Base-by-base conservation (phyloP, 2,888 invertebrate species). In the Scaeva pyrastri region DNA sequence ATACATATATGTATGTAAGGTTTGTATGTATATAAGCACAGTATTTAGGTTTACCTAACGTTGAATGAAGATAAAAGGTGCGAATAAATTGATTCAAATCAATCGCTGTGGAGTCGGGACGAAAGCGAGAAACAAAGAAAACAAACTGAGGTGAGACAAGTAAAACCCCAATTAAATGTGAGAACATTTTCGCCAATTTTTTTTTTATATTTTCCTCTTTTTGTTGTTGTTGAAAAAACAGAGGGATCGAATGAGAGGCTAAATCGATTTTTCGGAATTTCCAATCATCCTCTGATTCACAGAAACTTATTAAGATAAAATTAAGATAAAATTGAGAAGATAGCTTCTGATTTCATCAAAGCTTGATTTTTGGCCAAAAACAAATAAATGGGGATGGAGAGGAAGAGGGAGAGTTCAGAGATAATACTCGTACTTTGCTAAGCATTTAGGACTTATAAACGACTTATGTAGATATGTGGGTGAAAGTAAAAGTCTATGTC, bases 31-130 rank as follows among this genome's bases (percentile, higher is more conserved):
- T n/a, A n/a, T n/a, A n/a, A n/a, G n/a, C n/a, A n/a, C 1, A 39
- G 11, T 50, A 64, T 58, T 19, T 26, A 71, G 23, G 52, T 50
- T 58, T 56, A 81, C 73, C 72, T 70, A 64, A 80, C 72, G 60
- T 50, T 80, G 52, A 45, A 45, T 68, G 14, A 2, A 72, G 66
- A 80, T 85, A 86, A 81, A 77, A 86, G 74, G 82, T 86, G n/a
- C n/a, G 82, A 86, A 86, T 86, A 82, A 82, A 74, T 82, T 82
- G 82, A 80, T 85, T 80, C 75, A 76, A 80, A 80, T 80, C 80
- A 76, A 72, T 76, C 21, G 66, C 75, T 55, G 60, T n/a, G n/a
- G n/a, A n/a, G n/a, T n/a, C 72, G 76, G 60, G 66, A 58, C 31
- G 12, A 50, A 60, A 14, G 16, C 23, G 23, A 31, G 3, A 45